Percentiles rank a stretch among this genome's conserved stretches.
These are phyloP conservation scores for Anthopleura xanthogrammica DNA, from an alignment of 92 coral and sea anemone genomes.

Conservation along the genomic window DNA sequence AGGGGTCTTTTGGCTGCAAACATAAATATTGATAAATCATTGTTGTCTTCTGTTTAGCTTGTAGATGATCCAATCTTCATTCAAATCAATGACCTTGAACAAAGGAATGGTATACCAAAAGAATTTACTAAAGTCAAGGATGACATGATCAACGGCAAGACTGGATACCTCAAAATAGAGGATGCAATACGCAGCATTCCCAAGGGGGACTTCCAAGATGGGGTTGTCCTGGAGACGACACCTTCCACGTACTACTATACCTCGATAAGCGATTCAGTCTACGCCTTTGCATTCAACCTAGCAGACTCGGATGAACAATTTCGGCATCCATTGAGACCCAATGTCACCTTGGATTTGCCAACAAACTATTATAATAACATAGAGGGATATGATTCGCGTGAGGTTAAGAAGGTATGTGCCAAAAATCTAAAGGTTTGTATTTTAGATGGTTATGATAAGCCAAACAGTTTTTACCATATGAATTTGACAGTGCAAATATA, in stretches of 20 bases:
- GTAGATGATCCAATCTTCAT: conserved; percentile 99
- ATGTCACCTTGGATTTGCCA: conserved; percentile 44
- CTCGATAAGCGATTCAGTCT: conserved; percentile 88
- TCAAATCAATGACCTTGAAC: conserved; percentile 87
- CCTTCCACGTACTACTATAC: conserved; percentile 96
- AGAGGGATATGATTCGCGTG: conserved; percentile 75
- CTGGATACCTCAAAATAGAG: conserved; percentile 79
- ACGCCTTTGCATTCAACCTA: conserved; percentile 93
- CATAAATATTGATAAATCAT: background rate
- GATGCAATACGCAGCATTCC: conserved; percentile 93
- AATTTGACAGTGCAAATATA: too few species aligned
- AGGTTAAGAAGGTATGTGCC: conserved; percentile 68
- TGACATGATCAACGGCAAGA: conserved; percentile 86
- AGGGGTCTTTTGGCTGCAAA: too few species aligned
- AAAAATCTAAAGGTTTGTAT: background rate
- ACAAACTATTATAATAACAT: conserved; percentile 71
- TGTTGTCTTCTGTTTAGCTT: conserved; percentile 48
- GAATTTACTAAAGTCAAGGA: conserved; percentile 70
- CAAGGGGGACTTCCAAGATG: conserved; percentile 98
- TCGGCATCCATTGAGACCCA: conserved; percentile 78
- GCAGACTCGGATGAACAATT: conserved; percentile 89
- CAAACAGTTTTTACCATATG: background rate
- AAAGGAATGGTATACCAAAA: conserved; percentile 68
- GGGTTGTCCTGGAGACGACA: conserved; percentile 68
- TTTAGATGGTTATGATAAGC: background rate